These are phyloP conservation scores for Oophaga pumilio DNA, from an alignment of 2,113 vertebrate genomes.

Conservation along the genomic window DNA sequence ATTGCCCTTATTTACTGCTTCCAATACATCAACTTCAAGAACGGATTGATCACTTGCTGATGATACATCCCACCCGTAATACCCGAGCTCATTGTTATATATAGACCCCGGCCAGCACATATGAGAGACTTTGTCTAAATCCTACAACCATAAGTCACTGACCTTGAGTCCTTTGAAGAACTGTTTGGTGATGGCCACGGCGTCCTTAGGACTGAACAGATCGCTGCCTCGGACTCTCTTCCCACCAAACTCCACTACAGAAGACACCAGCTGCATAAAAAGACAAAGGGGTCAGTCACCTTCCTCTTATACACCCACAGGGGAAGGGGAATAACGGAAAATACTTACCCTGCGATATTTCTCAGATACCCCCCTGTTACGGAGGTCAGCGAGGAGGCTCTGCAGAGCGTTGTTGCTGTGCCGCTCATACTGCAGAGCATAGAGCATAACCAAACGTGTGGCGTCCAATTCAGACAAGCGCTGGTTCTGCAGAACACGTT, in stretches of 20 bases:
- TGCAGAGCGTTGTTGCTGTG: conserved; percentile 86
- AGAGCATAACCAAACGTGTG: conserved; percentile 87
- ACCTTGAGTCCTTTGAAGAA: conserved; percentile 98
- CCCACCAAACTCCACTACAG: conserved; percentile 89
- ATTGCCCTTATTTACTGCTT: too few species aligned
- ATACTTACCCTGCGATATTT: conserved; percentile 78
- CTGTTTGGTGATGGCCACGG: conserved; percentile 94
- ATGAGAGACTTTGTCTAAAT: not conserved
- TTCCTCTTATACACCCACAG: fast-evolving
- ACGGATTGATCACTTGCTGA: too few species aligned
- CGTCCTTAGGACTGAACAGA: conserved; percentile 89
- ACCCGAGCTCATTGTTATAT: too few species aligned
- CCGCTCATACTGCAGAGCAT: conserved; percentile 90
- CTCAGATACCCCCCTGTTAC: conserved; percentile 78
- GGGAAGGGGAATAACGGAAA: too few species aligned
- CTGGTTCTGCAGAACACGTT: conserved; percentile 85
- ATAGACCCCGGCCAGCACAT: not conserved
- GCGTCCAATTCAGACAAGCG: conserved; percentile 83
- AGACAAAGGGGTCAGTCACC: not conserved
- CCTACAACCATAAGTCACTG: not conserved
- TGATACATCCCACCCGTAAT: too few species aligned
- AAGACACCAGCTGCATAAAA: conserved; percentile 82
- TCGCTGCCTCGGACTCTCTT: conserved; percentile 90
- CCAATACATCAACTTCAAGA: too few species aligned
- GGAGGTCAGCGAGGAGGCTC: conserved; percentile 81